These are phyloP conservation scores for Sericinus montela DNA, from an alignment of 2,888 invertebrate genomes.

Conservation along the genomic window DNA sequence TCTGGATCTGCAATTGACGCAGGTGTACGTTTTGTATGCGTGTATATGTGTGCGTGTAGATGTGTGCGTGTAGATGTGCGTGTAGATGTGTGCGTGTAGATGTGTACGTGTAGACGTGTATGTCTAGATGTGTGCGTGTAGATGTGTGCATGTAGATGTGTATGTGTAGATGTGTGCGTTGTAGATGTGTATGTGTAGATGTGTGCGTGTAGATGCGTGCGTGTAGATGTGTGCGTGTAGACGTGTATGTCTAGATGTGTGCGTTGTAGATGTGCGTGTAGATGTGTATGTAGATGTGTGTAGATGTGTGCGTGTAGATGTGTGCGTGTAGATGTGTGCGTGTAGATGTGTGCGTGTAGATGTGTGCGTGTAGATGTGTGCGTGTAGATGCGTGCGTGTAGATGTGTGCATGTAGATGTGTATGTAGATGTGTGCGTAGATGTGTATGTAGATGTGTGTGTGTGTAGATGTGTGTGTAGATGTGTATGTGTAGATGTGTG, in stretches of 20 bases:
- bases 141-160: not conserved
- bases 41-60: too few species aligned
- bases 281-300: constrained; percentile 76
- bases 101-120: too few species aligned
- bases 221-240: not conserved
- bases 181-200: not conserved
- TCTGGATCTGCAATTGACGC: too few species aligned
- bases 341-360: not conserved
- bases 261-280: constrained; percentile 10
- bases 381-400: constrained; percentile 61
- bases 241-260: not conserved
- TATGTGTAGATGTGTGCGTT: not conserved
- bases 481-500: not conserved
- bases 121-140: not conserved
- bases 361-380: not conserved
- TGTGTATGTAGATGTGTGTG: too few species aligned
- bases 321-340: not conserved
- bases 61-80: too few species aligned
- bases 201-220: not conserved
- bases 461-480: too few species aligned
- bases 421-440: too few species aligned
- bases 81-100: too few species aligned
- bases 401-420: not conserved
- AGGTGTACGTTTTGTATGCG: too few species aligned
- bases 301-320: not conserved